Evolutionary conservation across 2,888 invertebrate species (phyloP), one percentile per base, ranked within the genome.

Genomic region (Bimastos eiseni): DNA sequence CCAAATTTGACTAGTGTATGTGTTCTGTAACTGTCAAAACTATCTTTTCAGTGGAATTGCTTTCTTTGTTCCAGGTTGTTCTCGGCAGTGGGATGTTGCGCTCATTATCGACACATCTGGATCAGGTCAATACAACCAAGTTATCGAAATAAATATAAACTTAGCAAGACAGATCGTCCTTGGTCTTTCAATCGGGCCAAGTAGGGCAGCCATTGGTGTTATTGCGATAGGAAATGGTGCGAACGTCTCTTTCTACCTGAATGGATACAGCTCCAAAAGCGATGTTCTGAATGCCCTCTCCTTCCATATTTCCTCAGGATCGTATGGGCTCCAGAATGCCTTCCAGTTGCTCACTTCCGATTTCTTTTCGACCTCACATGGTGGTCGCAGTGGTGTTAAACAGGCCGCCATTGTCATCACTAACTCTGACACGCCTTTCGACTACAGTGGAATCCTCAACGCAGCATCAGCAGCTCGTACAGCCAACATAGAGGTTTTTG

Each of bases 201-300:
- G 15, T 90, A 84, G 38, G 83, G 34, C 83, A 30, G 21, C 83
- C 38, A 19, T 91, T 3, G 49, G 89, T n/a, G 84, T 90, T 15
- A 84, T 91, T 13, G 37, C 89, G 19, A 90, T 91, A 33, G 91
- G 91, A 15, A 49, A 84, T 49, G 89, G 49, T 38, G 83, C 91
- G 24, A 89, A 44, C n/a, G 49, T 91, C 38, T 83, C 37, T n/a
- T 91, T 90, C 89, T 84, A 89, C 44, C 90, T 91, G 83, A 91
- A 89, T 34, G 41, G 44, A 13, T 91, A 89, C 91, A 91, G 36
- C 34, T 83, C 44, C 33, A 37, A 38, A 21, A 37, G 83, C 30
- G 91, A 91, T 44, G 44, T 91, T 44, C n/a, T 84, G 41, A 83
- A 84, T 37, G 89, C 91, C n/a, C 84, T 91, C 30, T 37, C 84